Evolutionary conservation across 2,888 invertebrate genomes (phyloP).

Genomic region (Acholoe squamosa): DNA sequence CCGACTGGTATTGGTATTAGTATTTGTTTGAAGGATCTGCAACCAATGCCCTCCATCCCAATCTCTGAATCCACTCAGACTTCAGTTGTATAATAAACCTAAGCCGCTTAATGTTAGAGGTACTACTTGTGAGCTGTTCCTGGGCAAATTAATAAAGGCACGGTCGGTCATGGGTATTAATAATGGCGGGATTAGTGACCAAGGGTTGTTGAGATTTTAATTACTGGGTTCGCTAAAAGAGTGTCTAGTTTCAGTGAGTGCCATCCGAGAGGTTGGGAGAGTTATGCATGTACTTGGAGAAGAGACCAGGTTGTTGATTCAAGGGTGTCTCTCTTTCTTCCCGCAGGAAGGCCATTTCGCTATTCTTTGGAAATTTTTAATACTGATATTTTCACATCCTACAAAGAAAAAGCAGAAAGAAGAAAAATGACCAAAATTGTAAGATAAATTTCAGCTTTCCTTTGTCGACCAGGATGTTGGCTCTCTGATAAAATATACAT

Average conservation of each 20-base stretch:
- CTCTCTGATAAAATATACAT: no score
- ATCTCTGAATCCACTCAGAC: neutral
- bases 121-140: neutral
- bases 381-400: no score
- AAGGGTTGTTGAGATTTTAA: neutral
- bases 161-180: neutral
- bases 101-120: neutral
- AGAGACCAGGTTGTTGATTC: no score
- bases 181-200: conserved; percentile 30
- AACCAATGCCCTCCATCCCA: neutral
- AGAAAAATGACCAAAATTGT: no score
- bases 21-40: neutral
- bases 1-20: neutral
- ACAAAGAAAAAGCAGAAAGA: no score
- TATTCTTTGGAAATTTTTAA: no score
- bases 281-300: no score
- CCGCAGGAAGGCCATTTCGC: no score
- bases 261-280: neutral
- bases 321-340: no score
- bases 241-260: neutral
- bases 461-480: no score
- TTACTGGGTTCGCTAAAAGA: neutral
- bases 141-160: conserved; percentile 12
- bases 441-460: no score
- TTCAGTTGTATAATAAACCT: neutral